Percentiles rank a stretch among this genome's conserved stretches.
phyloP scores from a whole-genome alignment of 2,888 invertebrate genomes.

The Parnassius mnemosyne region DNA sequence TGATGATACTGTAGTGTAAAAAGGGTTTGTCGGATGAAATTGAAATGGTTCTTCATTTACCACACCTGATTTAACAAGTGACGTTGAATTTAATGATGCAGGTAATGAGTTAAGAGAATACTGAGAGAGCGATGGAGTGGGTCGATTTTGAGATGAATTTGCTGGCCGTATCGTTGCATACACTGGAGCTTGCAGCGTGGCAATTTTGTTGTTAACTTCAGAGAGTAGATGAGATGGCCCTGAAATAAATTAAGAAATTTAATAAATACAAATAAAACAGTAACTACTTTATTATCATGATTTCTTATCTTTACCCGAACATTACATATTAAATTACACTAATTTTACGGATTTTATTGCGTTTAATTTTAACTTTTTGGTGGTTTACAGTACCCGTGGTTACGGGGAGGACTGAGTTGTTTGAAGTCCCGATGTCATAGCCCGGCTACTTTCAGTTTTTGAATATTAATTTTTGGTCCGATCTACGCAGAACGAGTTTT shows the following conservation, averaged over 20 bases:
- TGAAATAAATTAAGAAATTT: slow-evolving; percentile 49
- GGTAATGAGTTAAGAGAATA: slow-evolving; percentile 59
- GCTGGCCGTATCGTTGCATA: slow-evolving; percentile 69
- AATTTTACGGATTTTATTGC: no score
- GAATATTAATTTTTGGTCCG: no score
- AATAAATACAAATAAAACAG: not conserved
- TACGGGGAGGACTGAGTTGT: no score
- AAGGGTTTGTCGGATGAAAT: slow-evolving; percentile 75
- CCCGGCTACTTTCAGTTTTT: no score
- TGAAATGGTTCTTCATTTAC: slow-evolving; percentile 54
- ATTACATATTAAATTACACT: no score
- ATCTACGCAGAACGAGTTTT: no score
- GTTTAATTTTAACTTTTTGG: no score
- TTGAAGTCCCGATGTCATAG: no score
- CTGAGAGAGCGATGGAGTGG: slow-evolving; percentile 48
- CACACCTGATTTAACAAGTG: slow-evolving; percentile 57
- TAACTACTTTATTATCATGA: no score
- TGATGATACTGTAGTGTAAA: slow-evolving; percentile 71
- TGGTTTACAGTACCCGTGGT: no score
- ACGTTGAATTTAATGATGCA: slow-evolving; percentile 55
- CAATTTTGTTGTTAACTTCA: slow-evolving; percentile 54
- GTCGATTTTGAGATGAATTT: slow-evolving; percentile 51
- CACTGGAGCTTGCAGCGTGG: slow-evolving; percentile 68
- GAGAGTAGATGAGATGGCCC: slow-evolving; percentile 71
- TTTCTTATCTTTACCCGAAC: no score